Evolutionary conservation across 35 echinoderm and acorn worm genomes (phyloP).

Genomic region (Apostichopus parvimensis): DNA sequence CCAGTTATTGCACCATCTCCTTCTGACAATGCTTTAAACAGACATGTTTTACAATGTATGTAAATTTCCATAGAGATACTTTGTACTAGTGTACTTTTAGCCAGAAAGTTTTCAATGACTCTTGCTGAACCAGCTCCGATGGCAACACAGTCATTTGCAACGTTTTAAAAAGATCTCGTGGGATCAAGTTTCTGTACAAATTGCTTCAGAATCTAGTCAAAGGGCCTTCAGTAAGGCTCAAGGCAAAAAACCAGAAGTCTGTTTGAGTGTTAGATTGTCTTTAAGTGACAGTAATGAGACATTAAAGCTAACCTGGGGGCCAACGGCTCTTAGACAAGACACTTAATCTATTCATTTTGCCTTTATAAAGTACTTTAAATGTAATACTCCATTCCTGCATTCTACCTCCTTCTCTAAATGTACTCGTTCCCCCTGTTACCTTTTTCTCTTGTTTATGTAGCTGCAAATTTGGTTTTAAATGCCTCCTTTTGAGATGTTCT

Average conservation of each 20-base stretch:
- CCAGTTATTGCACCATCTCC: too few relatives aligned
- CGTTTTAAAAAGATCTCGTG: not conserved
- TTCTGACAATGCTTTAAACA: too few relatives aligned
- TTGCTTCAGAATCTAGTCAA: not conserved
- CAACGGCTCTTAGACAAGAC: not conserved
- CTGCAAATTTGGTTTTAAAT: not conserved
- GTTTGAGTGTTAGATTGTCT: not conserved
- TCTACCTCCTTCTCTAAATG: not conserved
- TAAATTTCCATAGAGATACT: too few relatives aligned
- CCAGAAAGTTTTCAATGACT: too few relatives aligned
- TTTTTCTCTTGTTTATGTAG: not conserved
- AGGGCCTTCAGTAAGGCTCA: not conserved
- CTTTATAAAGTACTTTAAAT: constrained; percentile 16
- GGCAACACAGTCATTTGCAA: too few relatives aligned
- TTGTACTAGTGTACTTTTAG: too few relatives aligned
- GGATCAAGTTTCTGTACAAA: not conserved
- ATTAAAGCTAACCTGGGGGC: constrained; percentile 11
- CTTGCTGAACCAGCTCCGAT: too few relatives aligned
- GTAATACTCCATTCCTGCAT: not conserved
- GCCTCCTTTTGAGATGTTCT: not conserved
- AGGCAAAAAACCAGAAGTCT: not conserved
- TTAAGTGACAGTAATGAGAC: constrained; percentile 34
- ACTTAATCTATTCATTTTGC: not conserved
- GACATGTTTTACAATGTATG: too few relatives aligned
- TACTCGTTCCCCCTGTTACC: not conserved